Percentiles rank a stretch among this genome's conserved stretches.
Conservation (phyloP, 2,113 vertebrate species). For the Clarias magur region DNA sequence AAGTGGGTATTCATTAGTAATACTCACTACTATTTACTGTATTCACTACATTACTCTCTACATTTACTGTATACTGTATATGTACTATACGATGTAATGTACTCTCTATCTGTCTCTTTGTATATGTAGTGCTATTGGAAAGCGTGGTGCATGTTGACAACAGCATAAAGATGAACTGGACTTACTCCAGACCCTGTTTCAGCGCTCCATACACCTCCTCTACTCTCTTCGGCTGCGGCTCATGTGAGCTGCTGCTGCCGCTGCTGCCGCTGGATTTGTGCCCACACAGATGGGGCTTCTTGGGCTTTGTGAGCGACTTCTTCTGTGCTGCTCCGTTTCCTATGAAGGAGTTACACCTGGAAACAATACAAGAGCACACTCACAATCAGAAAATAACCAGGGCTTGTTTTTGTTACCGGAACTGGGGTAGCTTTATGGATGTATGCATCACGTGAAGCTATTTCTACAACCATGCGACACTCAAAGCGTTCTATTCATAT, state of each 20-base stretch:
- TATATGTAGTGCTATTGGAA: background rate
- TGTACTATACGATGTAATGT: background rate
- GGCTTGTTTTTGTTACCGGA: background rate
- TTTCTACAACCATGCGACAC: background rate
- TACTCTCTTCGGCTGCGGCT: constrained; percentile 89
- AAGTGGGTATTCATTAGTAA: too few species aligned
- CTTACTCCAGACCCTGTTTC: constrained; percentile 94
- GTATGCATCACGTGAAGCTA: background rate
- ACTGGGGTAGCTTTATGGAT: background rate
- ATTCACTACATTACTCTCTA: background rate
- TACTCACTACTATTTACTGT: background rate
- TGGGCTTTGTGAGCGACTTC: constrained; percentile 92
- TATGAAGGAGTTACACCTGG: constrained; percentile 96
- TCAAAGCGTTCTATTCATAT: background rate
- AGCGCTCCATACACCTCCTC: constrained; percentile 90
- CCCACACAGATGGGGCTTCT: constrained; percentile 88
- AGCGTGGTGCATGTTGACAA: background rate
- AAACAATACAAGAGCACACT: constrained; percentile 48
- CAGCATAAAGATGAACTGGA: constrained; percentile 31
- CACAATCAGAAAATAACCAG: constrained; percentile 12
- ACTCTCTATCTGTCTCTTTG: background rate
- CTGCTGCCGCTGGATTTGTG: constrained; percentile 85
- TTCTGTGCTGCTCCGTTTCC: constrained; percentile 88
- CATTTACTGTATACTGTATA: background rate
- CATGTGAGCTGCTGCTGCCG: constrained; percentile 82